Evolutionary conservation across 92 coral and sea anemone genomes (phyloP).

Genomic region (Actinostola sp.): DNA sequence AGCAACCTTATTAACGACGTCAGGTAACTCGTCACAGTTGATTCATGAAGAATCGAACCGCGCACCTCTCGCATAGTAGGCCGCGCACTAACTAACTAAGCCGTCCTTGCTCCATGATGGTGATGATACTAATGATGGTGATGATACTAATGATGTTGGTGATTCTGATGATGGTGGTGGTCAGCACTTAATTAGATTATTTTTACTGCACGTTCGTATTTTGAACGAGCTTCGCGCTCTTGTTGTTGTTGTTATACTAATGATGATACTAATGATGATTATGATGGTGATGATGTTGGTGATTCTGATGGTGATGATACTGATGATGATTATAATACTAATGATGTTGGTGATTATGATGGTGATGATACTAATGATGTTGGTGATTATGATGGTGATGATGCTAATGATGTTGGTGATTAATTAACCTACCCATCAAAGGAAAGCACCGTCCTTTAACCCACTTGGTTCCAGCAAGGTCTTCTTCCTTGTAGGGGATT

Average conservation of each 20-base stretch:
- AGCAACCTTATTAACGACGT: not conserved
- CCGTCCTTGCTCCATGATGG: too few relatives aligned
- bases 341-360: not conserved
- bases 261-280: not conserved
- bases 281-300: not conserved
- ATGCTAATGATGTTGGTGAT: not conserved
- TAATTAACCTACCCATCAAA: slow-evolving; percentile 71
- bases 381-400: not conserved
- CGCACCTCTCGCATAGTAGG: too few relatives aligned
- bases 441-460: slow-evolving; percentile 82
- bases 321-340: not conserved
- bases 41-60: too few relatives aligned
- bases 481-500: slow-evolving; percentile 82
- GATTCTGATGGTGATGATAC: not conserved
- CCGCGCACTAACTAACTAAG: too few relatives aligned
- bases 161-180: not conserved
- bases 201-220: too few relatives aligned
- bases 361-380: not conserved
- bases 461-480: slow-evolving; percentile 71
- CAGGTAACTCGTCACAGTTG: too few relatives aligned
- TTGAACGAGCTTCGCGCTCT: too few relatives aligned
- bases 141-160: not conserved
- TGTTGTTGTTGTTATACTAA: too few relatives aligned
- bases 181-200: not conserved
- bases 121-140: not conserved